Percentiles rank a stretch among this genome's conserved stretches.
phyloP scores from a whole-genome alignment of 2,113 vertebrate species.

The Spermophilus dauricus region DNA sequence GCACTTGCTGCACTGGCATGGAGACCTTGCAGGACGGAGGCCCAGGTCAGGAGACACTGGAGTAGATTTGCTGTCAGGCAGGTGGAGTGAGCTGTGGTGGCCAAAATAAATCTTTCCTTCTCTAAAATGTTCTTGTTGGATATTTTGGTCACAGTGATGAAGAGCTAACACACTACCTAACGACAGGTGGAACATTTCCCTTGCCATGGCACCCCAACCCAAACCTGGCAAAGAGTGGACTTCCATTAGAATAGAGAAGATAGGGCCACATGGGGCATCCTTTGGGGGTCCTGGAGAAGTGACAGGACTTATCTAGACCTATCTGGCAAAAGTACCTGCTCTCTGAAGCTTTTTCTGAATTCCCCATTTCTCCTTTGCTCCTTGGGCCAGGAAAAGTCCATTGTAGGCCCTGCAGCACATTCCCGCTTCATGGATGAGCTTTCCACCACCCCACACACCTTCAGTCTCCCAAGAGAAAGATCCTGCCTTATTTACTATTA shows the following conservation, averaged over 20 bases:
- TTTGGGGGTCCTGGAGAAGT: background rate
- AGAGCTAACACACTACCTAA: background rate
- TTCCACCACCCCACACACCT: background rate
- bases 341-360: background rate
- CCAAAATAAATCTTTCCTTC: no score
- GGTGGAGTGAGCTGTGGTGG: no score
- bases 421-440: background rate
- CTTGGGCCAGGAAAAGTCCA: background rate
- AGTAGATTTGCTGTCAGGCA: background rate
- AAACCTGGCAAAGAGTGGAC: background rate
- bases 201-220: background rate
- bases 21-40: background rate
- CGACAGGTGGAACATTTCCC: background rate
- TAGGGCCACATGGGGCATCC: background rate
- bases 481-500: background rate
- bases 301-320: background rate
- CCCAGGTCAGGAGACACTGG: background rate
- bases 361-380: background rate
- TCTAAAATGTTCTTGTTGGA: no score
- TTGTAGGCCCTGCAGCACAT: background rate
- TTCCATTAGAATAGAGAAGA: background rate
- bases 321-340: background rate
- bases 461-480: background rate
- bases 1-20: background rate
- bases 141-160: no score